Base-by-base conservation (phyloP, 2,797 vertebrate genomes). In the Melanotaenia pygmaea region DNA sequence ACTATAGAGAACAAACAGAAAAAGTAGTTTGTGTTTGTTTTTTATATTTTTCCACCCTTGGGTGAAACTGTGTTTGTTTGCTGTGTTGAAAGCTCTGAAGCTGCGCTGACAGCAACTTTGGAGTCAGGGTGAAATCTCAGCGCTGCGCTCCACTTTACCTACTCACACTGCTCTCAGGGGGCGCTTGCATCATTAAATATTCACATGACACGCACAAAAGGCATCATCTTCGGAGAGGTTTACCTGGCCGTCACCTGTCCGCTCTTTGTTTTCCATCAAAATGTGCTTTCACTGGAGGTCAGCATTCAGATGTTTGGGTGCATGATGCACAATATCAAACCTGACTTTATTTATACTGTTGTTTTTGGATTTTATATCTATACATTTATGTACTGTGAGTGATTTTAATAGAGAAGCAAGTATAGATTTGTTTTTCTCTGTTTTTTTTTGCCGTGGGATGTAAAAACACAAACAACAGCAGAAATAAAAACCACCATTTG, bases 221-320 rank as follows among this genome's bases (percentile, higher is more conserved):
- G 77, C 78, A 64, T 85, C 83, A 81, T 63, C 80, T 72, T 70
- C 64, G 60, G 81, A 83, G 68, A 87, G 67, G 76, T 82, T 83
- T 81, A 86, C 80, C 82, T 74, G 77, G 75, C 61, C 79, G 79
- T 86, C 84, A 80, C 77, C 88, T 88, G 90, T 87, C 89, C 63
- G 40, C 53, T 79, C 74, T 78, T 88, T 88, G 80, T 85, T 88
- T 82, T 80, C 61, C 70, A 72, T 80, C 75, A 69, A 50, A 79
- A 64, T 80, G 74, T 34, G 16, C 73, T 76, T 76, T 18, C 65
- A 45, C 38, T 30, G n/a, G 50, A 51, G n/a, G 10, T 51, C 50
- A 51, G 50, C 10, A 2, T 24, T 24, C n/a, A 51, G 10, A 51
- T 9, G n/a, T 14, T 40, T 40, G 12, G 13, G 13, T 40, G 38